Base-by-base conservation (phyloP, 2,888 invertebrate genomes). In the Acleris emargana region DNA sequence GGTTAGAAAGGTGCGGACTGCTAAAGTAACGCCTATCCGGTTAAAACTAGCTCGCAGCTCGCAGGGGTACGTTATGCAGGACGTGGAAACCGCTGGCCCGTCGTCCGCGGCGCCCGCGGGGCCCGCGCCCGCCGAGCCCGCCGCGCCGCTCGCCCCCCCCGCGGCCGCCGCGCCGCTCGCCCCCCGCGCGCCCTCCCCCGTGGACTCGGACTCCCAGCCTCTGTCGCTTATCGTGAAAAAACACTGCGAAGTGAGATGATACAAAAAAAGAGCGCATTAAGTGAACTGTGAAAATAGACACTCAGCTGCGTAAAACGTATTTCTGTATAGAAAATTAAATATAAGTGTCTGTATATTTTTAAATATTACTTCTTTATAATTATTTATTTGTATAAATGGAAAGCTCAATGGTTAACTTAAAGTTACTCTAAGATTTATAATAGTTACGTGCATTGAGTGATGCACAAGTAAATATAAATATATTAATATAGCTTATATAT, bases 221-320 rank as follows among this genome's bases (percentile, higher is more conserved):
- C 67, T 80, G 70, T 75, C 94, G 71, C 93, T 95, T 82, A 93
- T 95, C 82, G 93, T 95, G 78, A 95, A 94, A 86, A 96, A 96
- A 94, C 96, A 96, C 93, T 96, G 96, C 93, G 96, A 96, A 94
- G 96, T 96, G 94, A 97, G 97, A 95, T 97, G 96, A 97, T 96
- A 95, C 89, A 87, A 83, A 84, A 64, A 55, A 50, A 50, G 55
- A 59, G 55, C 64, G 54, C 60, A 50, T 55, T 60, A 53, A 50
- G 64, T 60, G 54, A 64, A 54, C 32, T 32, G 32, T 32, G 32
- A 9, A 11, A 32, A 32, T 32, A 32, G 54, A 60, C 59, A 60
- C 49, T 59, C 17, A 20, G 49, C 71, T 76, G 74, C 72, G 73
- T 79, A 70, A 79, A 82, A 81, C 80, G 76, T 80, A 76, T 72